These are phyloP conservation scores for Thalassoma bifasciatum DNA, from an alignment of 2,113 vertebrate genomes.

Conservation along the genomic window DNA sequence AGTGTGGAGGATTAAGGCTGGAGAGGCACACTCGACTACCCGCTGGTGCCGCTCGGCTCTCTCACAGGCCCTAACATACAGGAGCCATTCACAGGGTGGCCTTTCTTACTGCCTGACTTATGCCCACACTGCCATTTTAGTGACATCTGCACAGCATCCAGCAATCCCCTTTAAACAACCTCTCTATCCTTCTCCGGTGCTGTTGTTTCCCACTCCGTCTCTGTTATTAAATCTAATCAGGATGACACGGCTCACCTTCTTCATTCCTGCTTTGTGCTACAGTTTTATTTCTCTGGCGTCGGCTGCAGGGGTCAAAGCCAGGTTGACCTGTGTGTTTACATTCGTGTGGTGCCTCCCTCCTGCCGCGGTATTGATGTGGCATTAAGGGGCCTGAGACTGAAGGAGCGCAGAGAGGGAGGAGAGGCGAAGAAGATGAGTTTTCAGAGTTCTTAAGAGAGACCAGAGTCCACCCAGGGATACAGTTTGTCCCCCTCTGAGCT, in stretches of 20 bases:
- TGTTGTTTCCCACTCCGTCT: constrained; percentile 24
- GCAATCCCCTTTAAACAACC: constrained; percentile 68
- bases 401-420: constrained; percentile 23
- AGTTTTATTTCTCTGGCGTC: constrained; percentile 47
- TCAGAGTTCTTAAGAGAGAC: constrained; percentile 74
- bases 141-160: constrained; percentile 82
- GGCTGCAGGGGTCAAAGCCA: constrained; percentile 74
- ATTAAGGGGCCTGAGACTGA: constrained; percentile 79
- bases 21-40: constrained; percentile 64
- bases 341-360: constrained; percentile 85
- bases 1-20: constrained; percentile 69
- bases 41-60: constrained; percentile 54
- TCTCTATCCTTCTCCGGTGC: constrained; percentile 1
- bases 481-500: constrained; percentile 50
- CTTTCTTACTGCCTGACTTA: constrained; percentile 80
- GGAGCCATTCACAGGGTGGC: constrained; percentile 72
- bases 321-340: constrained; percentile 83
- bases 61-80: constrained; percentile 55
- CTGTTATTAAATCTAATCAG: constrained; percentile 71
- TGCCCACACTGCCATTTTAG: constrained; percentile 78
- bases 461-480: constrained; percentile 49
- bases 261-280: constrained; percentile 65
- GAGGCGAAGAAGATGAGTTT: constrained; percentile 59
- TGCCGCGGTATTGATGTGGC: constrained; percentile 86
- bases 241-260: constrained; percentile 82